Evolutionary conservation across 2,797 vertebrate genomes (phyloP), one percentile per base, ranked within the genome.

Genomic region (Columba guinea): DNA sequence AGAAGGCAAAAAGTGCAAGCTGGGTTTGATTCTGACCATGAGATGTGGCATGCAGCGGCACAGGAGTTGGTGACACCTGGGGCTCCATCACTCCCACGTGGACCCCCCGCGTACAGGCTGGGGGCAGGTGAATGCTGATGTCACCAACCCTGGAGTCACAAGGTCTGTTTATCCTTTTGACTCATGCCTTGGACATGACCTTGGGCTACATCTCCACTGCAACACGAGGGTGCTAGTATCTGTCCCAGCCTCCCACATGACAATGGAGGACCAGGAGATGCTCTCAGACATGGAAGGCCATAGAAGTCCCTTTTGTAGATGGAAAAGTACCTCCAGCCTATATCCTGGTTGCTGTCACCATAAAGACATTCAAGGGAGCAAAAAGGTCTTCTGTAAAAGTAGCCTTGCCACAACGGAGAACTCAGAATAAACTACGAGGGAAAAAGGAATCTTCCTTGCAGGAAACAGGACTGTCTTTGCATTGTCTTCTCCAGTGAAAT

Each of bases 401-500:
- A 84, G 19, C 39, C 73, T 91, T 84, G 75, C 22, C 21, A 64
- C 21, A 48, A 34, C 1, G 4, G 34, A 77, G 46, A 85, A 62
- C 17, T 39, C 68, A 65, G 53, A 89, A 65, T 24, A 20, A 94
- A 26, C 13, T 13, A 41, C 0, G 1, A 82, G 14, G 20, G 7
- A 4, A 71, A 79, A 89, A 59, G 19, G 19, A 37, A 59, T 77
- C 34, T 78, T 78, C 35, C 46, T 65, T 56, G 20, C 8, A 85
- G 68, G 56, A 89, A 89, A 46, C 10, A 52, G 26, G 37, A 55
- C 7, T 51, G 12, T 10, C 41, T 89, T 85, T 53, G 46, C 49
- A 56, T 91, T 69, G 68, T 53, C 75, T 92, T 94, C 90, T 75
- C 73, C 77, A 62, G 26, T 56, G 62, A 89, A 94, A 84, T 52